phyloP scores from a whole-genome alignment of 2,888 invertebrate species.

The Minunthozetes semirufus region DNA sequence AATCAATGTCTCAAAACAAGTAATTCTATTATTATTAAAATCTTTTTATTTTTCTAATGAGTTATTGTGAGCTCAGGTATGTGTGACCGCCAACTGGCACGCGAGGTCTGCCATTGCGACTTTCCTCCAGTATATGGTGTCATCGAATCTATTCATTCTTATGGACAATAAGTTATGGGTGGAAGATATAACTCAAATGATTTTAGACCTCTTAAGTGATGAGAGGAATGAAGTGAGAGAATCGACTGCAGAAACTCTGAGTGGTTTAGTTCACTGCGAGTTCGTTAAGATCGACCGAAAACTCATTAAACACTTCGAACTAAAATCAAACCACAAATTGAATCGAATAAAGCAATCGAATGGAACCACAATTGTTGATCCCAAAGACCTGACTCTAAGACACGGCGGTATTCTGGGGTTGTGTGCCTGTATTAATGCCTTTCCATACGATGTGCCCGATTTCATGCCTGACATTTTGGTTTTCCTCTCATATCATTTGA shows the following conservation, averaged over 20 bases:
- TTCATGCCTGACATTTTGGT: slow-evolving; percentile 70
- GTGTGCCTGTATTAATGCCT: slow-evolving; percentile 75
- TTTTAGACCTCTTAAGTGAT: slow-evolving; percentile 62
- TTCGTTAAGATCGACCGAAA: slow-evolving; percentile 57
- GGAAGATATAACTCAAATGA: slow-evolving; percentile 53
- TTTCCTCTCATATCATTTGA: slow-evolving; percentile 68
- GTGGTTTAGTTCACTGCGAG: slow-evolving; percentile 77
- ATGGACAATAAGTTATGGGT: slow-evolving; percentile 49
- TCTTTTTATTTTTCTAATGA: not conserved
- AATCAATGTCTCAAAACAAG: slow-evolving; percentile 55
- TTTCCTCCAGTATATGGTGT: slow-evolving; percentile 53
- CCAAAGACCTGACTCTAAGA: slow-evolving; percentile 46
- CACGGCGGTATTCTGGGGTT: slow-evolving; percentile 83
- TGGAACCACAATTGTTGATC: slow-evolving; percentile 37
- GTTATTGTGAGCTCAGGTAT: slow-evolving; percentile 35
- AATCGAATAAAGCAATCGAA: slow-evolving; percentile 46
- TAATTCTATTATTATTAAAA: slow-evolving; percentile 44
- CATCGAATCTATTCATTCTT: slow-evolving; percentile 53
- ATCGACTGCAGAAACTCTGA: slow-evolving; percentile 70
- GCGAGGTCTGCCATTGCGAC: slow-evolving; percentile 51
- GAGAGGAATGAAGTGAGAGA: slow-evolving; percentile 64
- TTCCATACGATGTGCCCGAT: slow-evolving; percentile 77
- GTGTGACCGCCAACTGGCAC: slow-evolving; percentile 50
- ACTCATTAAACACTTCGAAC: slow-evolving; percentile 39
- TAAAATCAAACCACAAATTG: slow-evolving; percentile 49